A percentile compares a stretch with the other conserved stretches of the same genome.
Evolutionary conservation across 2,888 invertebrate species (phyloP).

Genomic region (Andrena dorsata): DNA sequence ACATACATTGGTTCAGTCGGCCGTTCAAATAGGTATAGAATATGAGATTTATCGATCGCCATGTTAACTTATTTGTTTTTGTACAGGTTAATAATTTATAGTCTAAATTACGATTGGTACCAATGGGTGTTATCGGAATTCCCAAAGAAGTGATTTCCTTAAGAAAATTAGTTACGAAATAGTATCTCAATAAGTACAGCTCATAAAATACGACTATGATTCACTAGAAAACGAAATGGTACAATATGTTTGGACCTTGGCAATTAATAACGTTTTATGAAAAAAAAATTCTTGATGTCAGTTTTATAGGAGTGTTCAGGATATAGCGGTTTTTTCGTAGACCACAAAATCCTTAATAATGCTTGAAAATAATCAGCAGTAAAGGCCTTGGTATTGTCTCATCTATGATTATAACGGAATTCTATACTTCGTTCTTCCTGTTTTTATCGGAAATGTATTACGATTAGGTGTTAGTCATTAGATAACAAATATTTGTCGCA

Average conservation of each 20-base stretch:
- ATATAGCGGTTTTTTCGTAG: slow-evolving; percentile 34
- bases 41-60: slow-evolving; percentile 54
- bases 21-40: slow-evolving; percentile 88
- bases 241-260: neutral
- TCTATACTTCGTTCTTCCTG: slow-evolving; percentile 52
- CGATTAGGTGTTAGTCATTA: neutral
- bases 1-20: slow-evolving; percentile 92
- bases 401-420: slow-evolving; percentile 19
- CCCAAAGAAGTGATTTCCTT: neutral
- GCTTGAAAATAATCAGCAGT: neutral
- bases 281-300: neutral
- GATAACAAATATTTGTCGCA: no score
- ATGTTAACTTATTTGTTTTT: slow-evolving; percentile 29
- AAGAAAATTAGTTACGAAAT: no score
- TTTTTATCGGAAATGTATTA: slow-evolving; percentile 55
- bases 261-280: neutral
- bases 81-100: neutral
- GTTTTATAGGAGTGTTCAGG: slow-evolving; percentile 57
- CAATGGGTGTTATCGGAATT: neutral
- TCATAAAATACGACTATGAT: neutral
- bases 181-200: neutral
- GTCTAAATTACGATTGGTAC: neutral
- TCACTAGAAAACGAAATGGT: neutral
- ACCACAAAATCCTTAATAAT: slow-evolving; percentile 62
- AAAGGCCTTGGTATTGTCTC: neutral